These are phyloP conservation scores for Halocynthia aurantium DNA, from an alignment of 23 tunicate genomes.

Conservation along the genomic window DNA sequence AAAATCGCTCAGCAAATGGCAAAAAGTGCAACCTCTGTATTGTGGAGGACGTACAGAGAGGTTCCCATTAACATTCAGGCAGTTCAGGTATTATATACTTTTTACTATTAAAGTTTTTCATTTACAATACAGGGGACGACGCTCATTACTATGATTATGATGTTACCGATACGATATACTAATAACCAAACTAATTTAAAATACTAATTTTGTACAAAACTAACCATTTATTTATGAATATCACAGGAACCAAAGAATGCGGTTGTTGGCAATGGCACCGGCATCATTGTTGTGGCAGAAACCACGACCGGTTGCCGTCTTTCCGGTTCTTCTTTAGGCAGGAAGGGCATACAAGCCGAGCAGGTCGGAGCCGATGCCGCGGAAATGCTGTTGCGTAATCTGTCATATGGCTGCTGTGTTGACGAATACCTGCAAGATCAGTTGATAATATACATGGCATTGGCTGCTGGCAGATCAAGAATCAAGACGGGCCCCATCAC, in stretches of 20 bases:
- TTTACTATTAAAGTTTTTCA: neutral
- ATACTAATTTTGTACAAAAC: neutral
- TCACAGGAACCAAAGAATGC: conserved; percentile 58
- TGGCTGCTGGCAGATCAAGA: conserved; percentile 64
- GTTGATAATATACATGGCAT: conserved; percentile 71
- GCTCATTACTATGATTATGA: too few relatives aligned
- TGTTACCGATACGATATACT: too few relatives aligned
- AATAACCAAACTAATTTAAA: too few relatives aligned
- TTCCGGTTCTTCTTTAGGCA: conserved; percentile 70
- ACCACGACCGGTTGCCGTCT: conserved; percentile 81
- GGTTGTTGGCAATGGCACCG: conserved; percentile 82
- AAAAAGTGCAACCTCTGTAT: conserved; percentile 67
- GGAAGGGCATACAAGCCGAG: conserved; percentile 75
- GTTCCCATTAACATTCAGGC: conserved; percentile 82
- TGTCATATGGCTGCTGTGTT: conserved; percentile 70
- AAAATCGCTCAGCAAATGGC: conserved; percentile 93
- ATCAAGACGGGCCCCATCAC: conserved; percentile 68
- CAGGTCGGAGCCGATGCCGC: conserved; percentile 78
- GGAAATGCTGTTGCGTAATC: conserved; percentile 64
- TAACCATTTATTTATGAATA: neutral
- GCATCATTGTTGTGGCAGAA: conserved; percentile 78
- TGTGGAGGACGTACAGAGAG: conserved; percentile 66
- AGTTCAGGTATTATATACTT: conserved; percentile 13
- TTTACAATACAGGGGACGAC: too few relatives aligned
- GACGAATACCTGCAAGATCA: conserved; percentile 79